Evolutionary conservation across 2,113 vertebrate genomes (phyloP), one percentile per base, ranked within the genome.

Genomic region (Hyperopisus bebe): DNA sequence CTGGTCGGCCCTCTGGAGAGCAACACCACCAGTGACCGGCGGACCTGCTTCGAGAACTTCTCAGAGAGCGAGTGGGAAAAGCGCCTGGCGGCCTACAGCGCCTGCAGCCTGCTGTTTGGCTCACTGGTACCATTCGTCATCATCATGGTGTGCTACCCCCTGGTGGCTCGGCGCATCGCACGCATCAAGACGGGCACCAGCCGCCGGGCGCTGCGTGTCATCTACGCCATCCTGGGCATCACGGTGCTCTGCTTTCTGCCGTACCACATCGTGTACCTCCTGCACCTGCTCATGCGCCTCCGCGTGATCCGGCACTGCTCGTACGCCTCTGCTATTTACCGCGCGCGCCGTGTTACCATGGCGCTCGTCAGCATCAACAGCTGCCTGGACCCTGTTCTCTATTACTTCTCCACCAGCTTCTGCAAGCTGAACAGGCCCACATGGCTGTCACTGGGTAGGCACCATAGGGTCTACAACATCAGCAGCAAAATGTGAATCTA

Each of bases 301-400:
- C 11, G 42, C 0, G 0, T 93, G 1, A 95, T 96, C 58, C 58
- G 24, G 50, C 82, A 90, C 90, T 90, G 93, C 91, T 2, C 50
- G 0, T 0, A 89, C 0, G 31, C 88, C 3, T 10, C 0, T 3
- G 15, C 21, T 19, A 95, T 96, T 90, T 92, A 94, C 90, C 51
- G 92, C 0, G 58, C 95, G n/a, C 91, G 95, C 0, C 93, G 94
- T 6, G 77, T 97, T 62, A 96, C 95, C 77, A 92, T 95, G 87
- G 95, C 94, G 0, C 92, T 96, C 1, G 93, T 96, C 88, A 96
- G 94, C 85, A 35, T 97, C 39, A 97, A 96, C 91, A 96, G 96
- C 3, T 95, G 96, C 91, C 93, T 97, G n/a, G 97, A 97, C 93
- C 97, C 97, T 0, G 0, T 98, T 82, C 89, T 98, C 1, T 97